Conservation (phyloP, 2,797 vertebrate species). For the Etheostoma nigrum region DNA sequence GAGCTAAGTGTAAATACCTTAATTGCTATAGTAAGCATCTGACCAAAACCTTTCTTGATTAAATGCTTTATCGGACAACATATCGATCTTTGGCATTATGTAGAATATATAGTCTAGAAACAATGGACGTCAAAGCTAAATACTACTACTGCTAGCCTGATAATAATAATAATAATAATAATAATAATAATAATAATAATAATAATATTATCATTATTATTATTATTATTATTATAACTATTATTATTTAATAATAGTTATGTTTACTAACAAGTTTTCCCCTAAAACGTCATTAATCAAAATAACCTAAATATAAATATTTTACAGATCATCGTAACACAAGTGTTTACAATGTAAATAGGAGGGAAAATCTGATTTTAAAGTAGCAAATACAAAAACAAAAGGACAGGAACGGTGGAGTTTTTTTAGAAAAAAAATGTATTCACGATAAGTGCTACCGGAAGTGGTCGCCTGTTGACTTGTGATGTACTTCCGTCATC, state of each 20-base stretch:
- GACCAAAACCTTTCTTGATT: not conserved
- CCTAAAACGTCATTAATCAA: not conserved
- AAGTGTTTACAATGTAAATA: too few relatives aligned
- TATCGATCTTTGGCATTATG: too few relatives aligned
- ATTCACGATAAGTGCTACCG: not conserved
- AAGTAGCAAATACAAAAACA: not conserved
- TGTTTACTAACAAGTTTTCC: too few relatives aligned
- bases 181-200: not conserved
- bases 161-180: not conserved
- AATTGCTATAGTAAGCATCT: not conserved
- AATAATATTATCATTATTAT: too few relatives aligned
- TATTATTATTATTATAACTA: too few relatives aligned
- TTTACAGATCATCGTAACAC: too few relatives aligned
- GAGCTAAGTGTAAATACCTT: not conserved
- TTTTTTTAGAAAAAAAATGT: too few relatives aligned
- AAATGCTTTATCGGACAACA: not conserved
- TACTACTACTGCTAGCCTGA: not conserved
- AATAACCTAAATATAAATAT: not conserved
- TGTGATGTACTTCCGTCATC: constrained; percentile 49
- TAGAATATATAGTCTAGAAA: too few relatives aligned
- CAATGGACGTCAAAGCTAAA: too few relatives aligned
- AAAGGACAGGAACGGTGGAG: too few relatives aligned
- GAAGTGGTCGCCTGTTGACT: not conserved
- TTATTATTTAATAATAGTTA: too few relatives aligned
- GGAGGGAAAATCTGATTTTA: not conserved